Conservation (phyloP, 2,113 vertebrate species). For the Lampris incognitus region DNA sequence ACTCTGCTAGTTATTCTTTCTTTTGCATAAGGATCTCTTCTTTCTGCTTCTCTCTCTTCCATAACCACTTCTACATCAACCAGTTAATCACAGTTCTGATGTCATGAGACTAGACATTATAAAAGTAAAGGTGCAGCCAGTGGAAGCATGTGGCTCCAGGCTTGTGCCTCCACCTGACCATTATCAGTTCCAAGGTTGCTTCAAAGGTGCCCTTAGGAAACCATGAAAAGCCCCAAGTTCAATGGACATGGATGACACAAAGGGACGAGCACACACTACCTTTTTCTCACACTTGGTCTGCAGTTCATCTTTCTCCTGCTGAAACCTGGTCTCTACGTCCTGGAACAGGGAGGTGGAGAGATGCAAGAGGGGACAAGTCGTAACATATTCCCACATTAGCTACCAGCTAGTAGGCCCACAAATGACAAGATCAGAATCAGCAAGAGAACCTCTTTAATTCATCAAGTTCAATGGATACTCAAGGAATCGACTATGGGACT, state of each 20-base stretch:
- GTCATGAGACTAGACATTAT: constrained; percentile 47
- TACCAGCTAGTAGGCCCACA: not conserved
- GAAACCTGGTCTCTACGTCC: constrained; percentile 87
- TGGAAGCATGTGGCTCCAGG: constrained; percentile 34
- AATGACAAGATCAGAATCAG: too few relatives aligned
- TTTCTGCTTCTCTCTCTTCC: constrained; percentile 14
- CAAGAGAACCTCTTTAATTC: too few relatives aligned
- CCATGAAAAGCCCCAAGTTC: constrained; percentile 10
- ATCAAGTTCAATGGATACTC: too few relatives aligned
- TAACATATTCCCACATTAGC: not conserved
- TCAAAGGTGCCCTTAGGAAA: constrained; percentile 23
- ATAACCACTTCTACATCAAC: constrained; percentile 10
- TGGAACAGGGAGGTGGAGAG: constrained; percentile 59
- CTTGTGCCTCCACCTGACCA: constrained; percentile 61
- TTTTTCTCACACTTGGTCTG: constrained; percentile 86
- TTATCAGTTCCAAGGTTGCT: constrained; percentile 31
- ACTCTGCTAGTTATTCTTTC: not conserved
- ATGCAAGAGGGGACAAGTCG: not conserved
- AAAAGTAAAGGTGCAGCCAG: constrained; percentile 32
- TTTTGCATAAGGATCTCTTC: constrained; percentile 18
- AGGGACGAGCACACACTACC: constrained; percentile 76
- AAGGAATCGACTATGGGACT: too few relatives aligned
- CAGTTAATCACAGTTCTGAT: constrained; percentile 38
- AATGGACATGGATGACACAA: constrained; percentile 11
- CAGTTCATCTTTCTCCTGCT: constrained; percentile 85